Conservation (phyloP, 2,797 vertebrate species). For the Danio tinwini region DNA sequence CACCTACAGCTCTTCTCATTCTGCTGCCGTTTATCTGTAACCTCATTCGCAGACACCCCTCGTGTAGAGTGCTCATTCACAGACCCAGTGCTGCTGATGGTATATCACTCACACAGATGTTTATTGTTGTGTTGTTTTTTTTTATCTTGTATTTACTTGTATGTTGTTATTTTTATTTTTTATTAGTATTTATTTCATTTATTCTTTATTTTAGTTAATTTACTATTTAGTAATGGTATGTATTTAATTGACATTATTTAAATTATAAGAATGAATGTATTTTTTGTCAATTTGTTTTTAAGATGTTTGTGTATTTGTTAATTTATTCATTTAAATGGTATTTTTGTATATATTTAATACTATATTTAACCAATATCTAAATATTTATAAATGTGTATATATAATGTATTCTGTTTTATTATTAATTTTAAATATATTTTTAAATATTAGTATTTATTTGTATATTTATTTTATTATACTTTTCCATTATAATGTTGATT, state of each 20-base stretch:
- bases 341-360: too few species aligned
- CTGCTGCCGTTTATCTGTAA: constrained; percentile 93
- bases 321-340: neutral
- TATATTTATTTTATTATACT: neutral
- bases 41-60: constrained; percentile 90
- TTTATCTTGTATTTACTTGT: too few species aligned
- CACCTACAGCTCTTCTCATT: constrained; percentile 87
- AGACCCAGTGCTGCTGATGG: constrained; percentile 76
- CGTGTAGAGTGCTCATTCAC: constrained; percentile 88
- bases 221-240: neutral
- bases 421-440: neutral
- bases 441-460: too few species aligned
- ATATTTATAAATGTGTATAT: neutral
- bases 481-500: neutral
- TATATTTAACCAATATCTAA: neutral
- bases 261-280: too few species aligned
- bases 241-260: neutral
- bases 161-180: too few species aligned
- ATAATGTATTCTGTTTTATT: neutral
- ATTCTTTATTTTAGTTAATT: neutral
- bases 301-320: neutral
- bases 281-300: neutral
- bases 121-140: neutral
- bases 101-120: neutral
- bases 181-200: too few species aligned